These are phyloP conservation scores for Reticulitermes speratus DNA, from an alignment of 1,140 invertebrate species.

Conservation along the genomic window DNA sequence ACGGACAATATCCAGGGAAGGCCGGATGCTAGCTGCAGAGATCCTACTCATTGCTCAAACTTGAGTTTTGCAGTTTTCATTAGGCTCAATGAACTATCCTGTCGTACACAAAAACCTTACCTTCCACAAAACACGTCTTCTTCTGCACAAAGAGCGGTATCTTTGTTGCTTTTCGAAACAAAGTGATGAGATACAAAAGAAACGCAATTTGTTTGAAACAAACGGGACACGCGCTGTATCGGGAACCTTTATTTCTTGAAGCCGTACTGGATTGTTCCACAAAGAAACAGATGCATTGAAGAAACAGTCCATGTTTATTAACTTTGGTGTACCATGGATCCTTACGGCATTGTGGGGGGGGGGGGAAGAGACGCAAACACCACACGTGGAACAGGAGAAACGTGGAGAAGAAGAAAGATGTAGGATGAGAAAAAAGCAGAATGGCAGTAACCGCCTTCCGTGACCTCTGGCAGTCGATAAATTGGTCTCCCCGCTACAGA, in stretches of 20 bases:
- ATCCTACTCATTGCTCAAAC: too few relatives aligned
- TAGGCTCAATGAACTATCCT: too few relatives aligned
- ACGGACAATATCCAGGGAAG: too few relatives aligned
- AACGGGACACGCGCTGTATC: not conserved
- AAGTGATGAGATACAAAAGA: too few relatives aligned
- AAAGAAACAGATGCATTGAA: not conserved
- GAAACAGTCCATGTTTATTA: not conserved
- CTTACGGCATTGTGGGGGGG: not conserved
- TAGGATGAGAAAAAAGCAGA: not conserved
- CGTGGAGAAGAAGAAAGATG: not conserved
- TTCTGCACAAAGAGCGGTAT: too few relatives aligned
- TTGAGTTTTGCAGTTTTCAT: too few relatives aligned
- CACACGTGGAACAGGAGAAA: not conserved
- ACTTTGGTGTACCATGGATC: not conserved
- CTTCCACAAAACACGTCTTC: too few relatives aligned
- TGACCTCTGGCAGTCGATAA: not conserved
- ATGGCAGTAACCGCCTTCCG: not conserved
- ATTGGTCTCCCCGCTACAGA: not conserved
- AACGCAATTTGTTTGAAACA: too few relatives aligned
- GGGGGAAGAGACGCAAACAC: not conserved
- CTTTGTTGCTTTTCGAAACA: too few relatives aligned
- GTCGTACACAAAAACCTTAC: too few relatives aligned
- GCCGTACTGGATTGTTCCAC: not conserved
- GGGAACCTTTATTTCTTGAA: not conserved
- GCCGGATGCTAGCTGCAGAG: too few relatives aligned